These are phyloP conservation scores for Drosophila histrio DNA, from an alignment of 2,888 invertebrate genomes.

Conservation along the genomic window DNA sequence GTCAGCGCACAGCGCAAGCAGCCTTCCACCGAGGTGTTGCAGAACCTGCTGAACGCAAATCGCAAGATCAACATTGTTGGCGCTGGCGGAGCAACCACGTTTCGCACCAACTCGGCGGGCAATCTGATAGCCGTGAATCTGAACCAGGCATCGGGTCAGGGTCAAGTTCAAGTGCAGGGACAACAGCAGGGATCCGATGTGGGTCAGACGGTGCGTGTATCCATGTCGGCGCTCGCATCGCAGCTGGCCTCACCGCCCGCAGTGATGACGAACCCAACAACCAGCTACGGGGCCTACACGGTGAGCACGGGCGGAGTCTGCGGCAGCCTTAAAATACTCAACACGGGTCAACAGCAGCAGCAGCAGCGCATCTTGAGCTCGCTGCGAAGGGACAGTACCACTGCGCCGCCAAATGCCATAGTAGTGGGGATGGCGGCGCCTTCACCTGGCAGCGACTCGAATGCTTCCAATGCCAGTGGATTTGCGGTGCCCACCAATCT, in stretches of 20 bases:
- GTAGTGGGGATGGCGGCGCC: conserved; percentile 85
- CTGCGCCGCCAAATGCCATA: conserved; percentile 81
- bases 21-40: conserved; percentile 81
- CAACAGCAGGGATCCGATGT: conserved; percentile 53
- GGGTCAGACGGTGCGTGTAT: conserved; percentile 83
- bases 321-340: conserved; percentile 75
- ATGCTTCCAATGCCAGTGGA: conserved; percentile 84
- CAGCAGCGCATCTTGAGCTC: conserved; percentile 83
- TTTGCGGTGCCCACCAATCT: conserved; percentile 85
- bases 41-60: conserved; percentile 81
- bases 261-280: conserved; percentile 83
- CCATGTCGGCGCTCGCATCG: conserved; percentile 84
- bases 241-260: conserved; percentile 84
- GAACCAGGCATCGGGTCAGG: conserved; percentile 53
- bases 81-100: conserved; percentile 69
- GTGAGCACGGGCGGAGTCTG: conserved; percentile 69
- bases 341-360: conserved; percentile 72
- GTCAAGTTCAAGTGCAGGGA: conserved; percentile 31
- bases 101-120: conserved; percentile 81
- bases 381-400: conserved; percentile 84
- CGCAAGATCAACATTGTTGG: conserved; percentile 82
- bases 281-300: conserved; percentile 81
- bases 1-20: conserved; percentile 76
- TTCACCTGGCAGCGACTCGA: conserved; percentile 84
- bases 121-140: conserved; percentile 81